Base-by-base conservation (phyloP, 2,888 invertebrate genomes). In the Nasonia oneida region DNA sequence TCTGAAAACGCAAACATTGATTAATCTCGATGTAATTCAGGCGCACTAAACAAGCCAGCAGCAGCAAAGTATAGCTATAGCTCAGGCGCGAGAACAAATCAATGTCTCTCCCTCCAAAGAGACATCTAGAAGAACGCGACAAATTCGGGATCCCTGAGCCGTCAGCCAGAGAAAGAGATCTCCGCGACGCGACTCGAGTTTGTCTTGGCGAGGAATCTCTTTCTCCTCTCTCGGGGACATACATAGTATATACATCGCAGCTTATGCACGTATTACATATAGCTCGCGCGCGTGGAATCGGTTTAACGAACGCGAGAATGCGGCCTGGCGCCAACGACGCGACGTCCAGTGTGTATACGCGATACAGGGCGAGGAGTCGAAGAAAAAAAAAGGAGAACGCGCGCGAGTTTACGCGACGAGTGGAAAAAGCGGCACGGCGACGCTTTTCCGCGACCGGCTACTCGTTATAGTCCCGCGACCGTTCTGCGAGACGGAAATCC, bases 281-380 rank as follows among this genome's bases (percentile, higher is more conserved):
- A 86, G 73, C 42, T 64, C 81, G 83, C 86, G 88, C 84, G 88
- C 86, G 88, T 87, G 85, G 88, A 88, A 84, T 83, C 80, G 83
- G 86, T 57, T 91, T 91, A 91, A 92, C 91, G 90, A 92, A 92
- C 91, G 92, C 92, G 92, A 92, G 92, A 92, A 92, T 92, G 92
- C 91, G 90, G 91, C 91, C 92, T 92, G 92, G 92, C 92, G 92
- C 92, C 92, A 92, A 91, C 91, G 87, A 81, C 87, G 86, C 88
- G 88, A 67, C 67, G 67, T 64, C 64, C 29, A 29, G 2, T 8
- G 14, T 15, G 14, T 15, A 15, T 67, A 67, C 33, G 23, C 6
- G 18, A 29, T 53, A 18, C 53, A 29, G 29, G 53, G 57, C 5
- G 23, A 23, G 57, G 6, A 23, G 57, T 23, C 23, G 23, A 29